A percentile compares a stretch with the other conserved stretches of the same genome.
Evolutionary conservation across 2,888 invertebrate genomes (phyloP).

Genomic region (Siphlonurus alternatus): DNA sequence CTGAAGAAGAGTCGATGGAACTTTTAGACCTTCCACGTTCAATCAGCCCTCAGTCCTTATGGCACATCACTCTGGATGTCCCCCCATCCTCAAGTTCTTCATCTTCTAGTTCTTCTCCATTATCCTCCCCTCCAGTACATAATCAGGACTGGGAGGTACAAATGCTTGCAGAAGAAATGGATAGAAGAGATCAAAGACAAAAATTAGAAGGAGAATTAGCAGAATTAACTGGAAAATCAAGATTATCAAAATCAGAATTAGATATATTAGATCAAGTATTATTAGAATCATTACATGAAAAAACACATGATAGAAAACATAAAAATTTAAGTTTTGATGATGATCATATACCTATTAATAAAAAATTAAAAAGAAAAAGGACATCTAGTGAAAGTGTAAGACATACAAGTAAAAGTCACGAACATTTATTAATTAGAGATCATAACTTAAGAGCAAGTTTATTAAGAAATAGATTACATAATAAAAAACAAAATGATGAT

Average conservation of each 20-base stretch:
- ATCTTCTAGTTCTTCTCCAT: conserved; percentile 21
- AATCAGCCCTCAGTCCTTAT: conserved; percentile 26
- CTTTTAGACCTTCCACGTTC: conserved; percentile 42
- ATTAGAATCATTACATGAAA: background rate
- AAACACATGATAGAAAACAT: background rate
- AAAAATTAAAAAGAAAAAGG: conserved; percentile 1
- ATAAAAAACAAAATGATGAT: background rate
- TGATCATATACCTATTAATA: background rate
- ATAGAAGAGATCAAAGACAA: conserved; percentile 23
- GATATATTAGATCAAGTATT: conserved; percentile 17
- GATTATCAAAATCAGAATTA: conserved; percentile 17
- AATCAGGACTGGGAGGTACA: conserved; percentile 58
- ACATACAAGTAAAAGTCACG: background rate
- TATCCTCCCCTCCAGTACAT: conserved; percentile 19
- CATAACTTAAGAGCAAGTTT: background rate
- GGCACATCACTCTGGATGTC: conserved; percentile 30
- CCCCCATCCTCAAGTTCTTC: conserved; percentile 2
- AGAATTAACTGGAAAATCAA: conserved; percentile 14
- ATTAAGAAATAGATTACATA: background rate
- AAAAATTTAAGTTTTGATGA: background rate
- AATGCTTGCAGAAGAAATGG: conserved; percentile 59
- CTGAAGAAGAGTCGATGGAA: conserved; percentile 49
- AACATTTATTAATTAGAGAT: background rate
- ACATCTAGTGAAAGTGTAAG: background rate
- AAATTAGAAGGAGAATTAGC: conserved; percentile 17